phyloP scores from a whole-genome alignment of 1,140 invertebrate species.

The Brachionus manjavacas region DNA sequence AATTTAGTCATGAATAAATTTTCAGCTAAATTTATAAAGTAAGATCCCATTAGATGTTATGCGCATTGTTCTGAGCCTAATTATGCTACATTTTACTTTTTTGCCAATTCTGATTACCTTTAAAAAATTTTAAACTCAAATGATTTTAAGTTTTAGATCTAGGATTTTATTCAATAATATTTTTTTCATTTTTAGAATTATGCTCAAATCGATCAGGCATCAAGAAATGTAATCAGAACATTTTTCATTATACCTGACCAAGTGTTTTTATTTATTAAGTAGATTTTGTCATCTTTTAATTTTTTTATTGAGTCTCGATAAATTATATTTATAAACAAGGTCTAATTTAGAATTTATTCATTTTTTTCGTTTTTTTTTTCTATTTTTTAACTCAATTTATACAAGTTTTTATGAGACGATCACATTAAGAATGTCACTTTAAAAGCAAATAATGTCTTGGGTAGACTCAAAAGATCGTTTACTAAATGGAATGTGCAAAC shows the following conservation, averaged over 20 bases:
- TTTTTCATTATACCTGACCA: neutral
- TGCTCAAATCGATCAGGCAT: neutral
- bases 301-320: too few species aligned
- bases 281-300: too few species aligned
- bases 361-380: too few species aligned
- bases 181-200: neutral
- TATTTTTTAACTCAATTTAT: too few species aligned
- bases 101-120: neutral
- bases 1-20: neutral
- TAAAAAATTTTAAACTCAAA: neutral
- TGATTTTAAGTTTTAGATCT: neutral
- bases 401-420: too few species aligned
- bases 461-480: too few species aligned
- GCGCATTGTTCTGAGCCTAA: neutral
- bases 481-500: too few species aligned
- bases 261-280: neutral
- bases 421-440: too few species aligned
- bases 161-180: neutral
- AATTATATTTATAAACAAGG: too few species aligned
- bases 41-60: neutral
- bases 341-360: too few species aligned
- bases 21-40: neutral
- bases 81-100: neutral
- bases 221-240: neutral
- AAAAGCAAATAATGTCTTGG: too few species aligned